These are phyloP conservation scores for Drosophila eugracilis DNA, from an alignment of 1,140 invertebrate genomes.

Conservation along the genomic window DNA sequence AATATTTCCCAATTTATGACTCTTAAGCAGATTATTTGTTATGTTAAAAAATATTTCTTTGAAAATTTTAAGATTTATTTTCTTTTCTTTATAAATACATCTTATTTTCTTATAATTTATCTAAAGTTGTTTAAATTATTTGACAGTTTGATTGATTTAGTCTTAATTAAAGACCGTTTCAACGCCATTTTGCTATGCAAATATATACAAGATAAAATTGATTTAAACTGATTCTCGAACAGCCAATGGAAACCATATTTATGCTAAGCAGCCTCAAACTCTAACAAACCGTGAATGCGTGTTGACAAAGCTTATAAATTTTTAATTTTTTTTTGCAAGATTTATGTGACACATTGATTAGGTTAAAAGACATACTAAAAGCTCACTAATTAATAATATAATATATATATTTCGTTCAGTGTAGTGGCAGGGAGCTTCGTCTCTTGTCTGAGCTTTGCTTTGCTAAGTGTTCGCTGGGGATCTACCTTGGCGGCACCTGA, in stretches of 20 bases:
- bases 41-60: background rate
- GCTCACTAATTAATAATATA: background rate
- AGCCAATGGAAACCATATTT: conserved; percentile 6
- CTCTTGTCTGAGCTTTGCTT: conserved; percentile 58
- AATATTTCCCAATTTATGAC: background rate
- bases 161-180: conserved; percentile 1
- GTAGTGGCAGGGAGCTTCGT: conserved; percentile 27
- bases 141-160: background rate
- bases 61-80: too few species aligned
- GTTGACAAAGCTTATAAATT: conserved; percentile 13
- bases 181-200: conserved; percentile 11
- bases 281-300: conserved; percentile 6
- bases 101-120: background rate
- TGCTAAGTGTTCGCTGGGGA: conserved; percentile 73
- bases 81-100: too few species aligned
- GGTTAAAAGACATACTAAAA: background rate
- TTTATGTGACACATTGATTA: background rate
- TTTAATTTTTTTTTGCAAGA: background rate
- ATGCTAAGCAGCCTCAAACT: conserved; percentile 5
- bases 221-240: conserved; percentile 10
- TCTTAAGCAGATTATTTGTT: background rate
- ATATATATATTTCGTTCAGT: background rate
- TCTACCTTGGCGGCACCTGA: conserved; percentile 72
- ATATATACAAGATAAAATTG: conserved; percentile 12
- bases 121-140: background rate